Evolutionary conservation across 2,797 vertebrate species (phyloP), one percentile per base, ranked within the genome.

Genomic region (Pachyuromys duprasi): DNA sequence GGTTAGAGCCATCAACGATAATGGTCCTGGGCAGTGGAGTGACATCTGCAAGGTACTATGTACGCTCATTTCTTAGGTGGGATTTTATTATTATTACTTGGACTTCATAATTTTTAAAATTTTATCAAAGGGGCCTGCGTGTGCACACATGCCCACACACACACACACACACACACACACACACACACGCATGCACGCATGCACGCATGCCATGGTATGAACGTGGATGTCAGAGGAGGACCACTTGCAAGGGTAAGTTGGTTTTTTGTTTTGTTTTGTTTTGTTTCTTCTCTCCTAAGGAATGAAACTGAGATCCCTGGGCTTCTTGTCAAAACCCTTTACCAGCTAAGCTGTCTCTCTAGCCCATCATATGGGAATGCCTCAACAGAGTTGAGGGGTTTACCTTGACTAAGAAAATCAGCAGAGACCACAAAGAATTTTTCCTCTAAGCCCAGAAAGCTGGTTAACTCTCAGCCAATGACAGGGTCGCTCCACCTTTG

Each of bases 41-140:
- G 97, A 98, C 31, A 53, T 98, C 53, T 98, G 97, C 95, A 98
- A 98, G 98, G 98, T 98, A 98, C 24, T 36, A 28, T 83, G 45
- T 5, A 63, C 33, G 4, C 15, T 89, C 53, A 26, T 63, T 78
- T 93, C 80, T 78, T 14, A 33, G 26, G 26, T 2, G 70, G 70
- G 17, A 45, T 11, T 49, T 69, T 70, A 11, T 67, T 83, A 3
- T 31, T 62, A 55, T 36, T 36, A 15, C 22, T 72, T 39, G n/a
- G 13, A 28, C 5, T 26, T 72, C 39, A 36, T 69, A 55, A 70
- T 53, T 55, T 36, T 70, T 86, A 55, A 36, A 70, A 11, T 55
- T 72, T 13, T 70, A 87, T 57, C 69, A 31, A 12, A 69, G 42
- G 33, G 7, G 22, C 20, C 11, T 62, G 24, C 12, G 24, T 67